Evolutionary conservation across 2,113 vertebrate genomes (phyloP).

Genomic region (Felis catus): DNA sequence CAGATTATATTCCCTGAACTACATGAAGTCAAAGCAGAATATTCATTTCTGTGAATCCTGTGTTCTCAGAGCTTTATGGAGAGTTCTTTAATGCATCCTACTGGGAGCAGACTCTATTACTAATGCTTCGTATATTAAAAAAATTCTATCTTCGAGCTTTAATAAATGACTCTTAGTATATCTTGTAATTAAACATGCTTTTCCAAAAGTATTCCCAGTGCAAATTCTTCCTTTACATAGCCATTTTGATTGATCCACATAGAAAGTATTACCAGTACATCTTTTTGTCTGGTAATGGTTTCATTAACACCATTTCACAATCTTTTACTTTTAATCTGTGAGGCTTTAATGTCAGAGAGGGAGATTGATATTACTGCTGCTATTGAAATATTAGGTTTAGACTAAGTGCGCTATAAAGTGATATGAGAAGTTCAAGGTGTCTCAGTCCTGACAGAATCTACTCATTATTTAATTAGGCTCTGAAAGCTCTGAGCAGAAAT

Average conservation of each 20-base stretch:
- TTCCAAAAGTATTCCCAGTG: neutral
- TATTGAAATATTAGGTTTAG: slow-evolving; percentile 57
- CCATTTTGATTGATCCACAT: slow-evolving; percentile 31
- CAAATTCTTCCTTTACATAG: neutral
- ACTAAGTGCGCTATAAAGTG: slow-evolving; percentile 16
- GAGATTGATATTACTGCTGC: neutral
- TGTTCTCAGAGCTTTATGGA: neutral
- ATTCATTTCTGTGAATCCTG: neutral
- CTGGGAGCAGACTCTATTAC: neutral
- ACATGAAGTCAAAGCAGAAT: neutral
- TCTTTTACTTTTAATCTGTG: slow-evolving; percentile 59
- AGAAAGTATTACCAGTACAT: neutral
- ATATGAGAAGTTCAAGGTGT: slow-evolving; percentile 17
- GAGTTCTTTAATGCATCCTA: neutral
- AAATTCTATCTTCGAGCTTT: neutral
- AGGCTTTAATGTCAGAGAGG: slow-evolving; percentile 47
- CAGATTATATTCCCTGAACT: neutral
- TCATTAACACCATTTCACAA: neutral
- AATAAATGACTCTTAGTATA: neutral
- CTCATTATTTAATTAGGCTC: slow-evolving; percentile 60
- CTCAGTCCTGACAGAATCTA: neutral
- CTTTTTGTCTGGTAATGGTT: slow-evolving; percentile 50
- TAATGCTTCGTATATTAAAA: neutral
- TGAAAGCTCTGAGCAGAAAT: slow-evolving; percentile 60
- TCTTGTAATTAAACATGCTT: slow-evolving; percentile 1